Percentiles rank a stretch among this genome's conserved stretches.
Conservation (phyloP, 1,140 invertebrate species). For the Drosophila serrata region DNA sequence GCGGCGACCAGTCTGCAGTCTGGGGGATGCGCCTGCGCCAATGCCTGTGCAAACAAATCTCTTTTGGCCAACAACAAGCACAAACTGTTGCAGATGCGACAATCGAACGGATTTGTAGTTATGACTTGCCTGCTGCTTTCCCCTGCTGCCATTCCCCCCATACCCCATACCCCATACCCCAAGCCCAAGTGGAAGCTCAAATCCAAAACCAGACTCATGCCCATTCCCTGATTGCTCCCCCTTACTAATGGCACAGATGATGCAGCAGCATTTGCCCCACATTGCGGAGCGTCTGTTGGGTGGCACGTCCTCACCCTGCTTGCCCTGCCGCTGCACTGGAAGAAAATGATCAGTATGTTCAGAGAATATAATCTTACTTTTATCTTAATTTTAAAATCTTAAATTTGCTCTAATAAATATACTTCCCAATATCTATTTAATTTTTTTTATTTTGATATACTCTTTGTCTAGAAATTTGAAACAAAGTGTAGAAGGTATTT, state of each 20-base stretch:
- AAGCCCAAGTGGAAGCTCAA: conserved; percentile 4
- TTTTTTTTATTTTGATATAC: too few species aligned
- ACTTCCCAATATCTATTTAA: too few species aligned
- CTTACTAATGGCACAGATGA: conserved; percentile 47
- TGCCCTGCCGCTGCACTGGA: background rate
- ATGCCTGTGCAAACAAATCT: conserved; percentile 32
- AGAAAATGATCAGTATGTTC: background rate
- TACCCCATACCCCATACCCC: background rate
- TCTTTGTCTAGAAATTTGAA: too few species aligned
- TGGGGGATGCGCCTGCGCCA: conserved; percentile 29
- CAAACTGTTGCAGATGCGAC: conserved; percentile 43
- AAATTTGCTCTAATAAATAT: too few species aligned
- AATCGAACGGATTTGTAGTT: conserved; percentile 45
- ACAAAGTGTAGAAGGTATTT: too few species aligned
- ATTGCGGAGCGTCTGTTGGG: conserved; percentile 24
- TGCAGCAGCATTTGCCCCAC: conserved; percentile 59
- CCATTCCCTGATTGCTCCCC: conserved; percentile 27
- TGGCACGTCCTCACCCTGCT: background rate
- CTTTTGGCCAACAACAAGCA: conserved; percentile 18
- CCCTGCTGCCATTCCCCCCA: conserved; percentile 12
- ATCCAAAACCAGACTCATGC: conserved; percentile 8
- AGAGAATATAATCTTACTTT: background rate
- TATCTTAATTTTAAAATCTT: too few species aligned
- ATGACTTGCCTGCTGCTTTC: conserved; percentile 46
- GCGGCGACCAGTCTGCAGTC: conserved; percentile 29